Evolutionary conservation across 2,888 invertebrate species (phyloP).

Genomic region (Acanthosepion lycidas): DNA sequence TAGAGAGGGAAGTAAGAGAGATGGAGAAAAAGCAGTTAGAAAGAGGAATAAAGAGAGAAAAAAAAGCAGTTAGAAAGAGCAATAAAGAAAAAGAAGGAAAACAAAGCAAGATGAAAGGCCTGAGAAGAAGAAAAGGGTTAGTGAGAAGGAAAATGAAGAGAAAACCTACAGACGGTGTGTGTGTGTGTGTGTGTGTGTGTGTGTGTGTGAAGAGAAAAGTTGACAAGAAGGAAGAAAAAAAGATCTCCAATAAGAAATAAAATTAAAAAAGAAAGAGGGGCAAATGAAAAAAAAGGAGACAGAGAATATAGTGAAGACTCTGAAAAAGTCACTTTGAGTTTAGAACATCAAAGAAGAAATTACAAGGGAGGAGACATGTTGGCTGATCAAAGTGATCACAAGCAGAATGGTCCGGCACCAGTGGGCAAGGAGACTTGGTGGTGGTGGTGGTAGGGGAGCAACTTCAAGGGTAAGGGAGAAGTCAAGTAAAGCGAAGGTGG

Average conservation of each 20-base stretch:
- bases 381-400: neutral
- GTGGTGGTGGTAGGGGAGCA: neutral
- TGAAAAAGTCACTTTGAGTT: neutral
- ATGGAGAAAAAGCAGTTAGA: neutral
- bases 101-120: too few species aligned
- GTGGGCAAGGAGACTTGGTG: neutral
- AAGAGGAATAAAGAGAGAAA: neutral
- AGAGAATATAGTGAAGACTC: neutral
- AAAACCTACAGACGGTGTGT: too few species aligned
- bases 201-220: too few species aligned
- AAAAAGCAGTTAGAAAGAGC: neutral
- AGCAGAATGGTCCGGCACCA: neutral
- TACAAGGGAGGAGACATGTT: slow-evolving; percentile 9
- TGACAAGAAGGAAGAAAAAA: neutral
- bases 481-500: neutral
- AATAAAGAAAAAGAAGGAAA: neutral
- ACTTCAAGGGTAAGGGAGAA: too few species aligned
- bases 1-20: neutral
- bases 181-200: too few species aligned
- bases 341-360: neutral
- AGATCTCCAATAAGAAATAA: neutral
- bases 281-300: neutral
- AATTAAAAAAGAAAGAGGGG: too few species aligned
- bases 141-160: too few species aligned
- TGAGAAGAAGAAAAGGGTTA: too few species aligned